phyloP scores from a whole-genome alignment of 2,797 vertebrate genomes.

The Trichosurus vulpecula region DNA sequence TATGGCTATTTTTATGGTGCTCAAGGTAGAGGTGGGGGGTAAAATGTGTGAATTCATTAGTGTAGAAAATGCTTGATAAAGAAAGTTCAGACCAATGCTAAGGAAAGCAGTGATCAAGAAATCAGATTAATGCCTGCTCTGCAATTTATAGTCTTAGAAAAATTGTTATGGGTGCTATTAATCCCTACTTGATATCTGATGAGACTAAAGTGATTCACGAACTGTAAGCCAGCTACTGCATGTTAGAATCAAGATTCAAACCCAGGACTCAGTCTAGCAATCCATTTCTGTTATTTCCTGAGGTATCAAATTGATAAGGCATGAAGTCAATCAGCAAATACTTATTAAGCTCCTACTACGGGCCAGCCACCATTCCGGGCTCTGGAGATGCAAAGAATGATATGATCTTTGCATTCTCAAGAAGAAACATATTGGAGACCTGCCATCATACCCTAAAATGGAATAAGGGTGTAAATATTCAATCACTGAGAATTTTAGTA shows the following conservation, averaged over 20 bases:
- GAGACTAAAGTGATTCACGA: background rate
- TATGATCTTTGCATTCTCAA: background rate
- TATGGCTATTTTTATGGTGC: background rate
- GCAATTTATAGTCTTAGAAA: background rate
- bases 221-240: background rate
- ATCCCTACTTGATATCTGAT: background rate
- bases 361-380: background rate
- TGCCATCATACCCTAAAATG: constrained; percentile 7
- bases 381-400: background rate
- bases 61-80: background rate
- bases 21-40: background rate
- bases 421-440: background rate
- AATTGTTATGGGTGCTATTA: background rate
- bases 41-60: background rate
- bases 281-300: background rate
- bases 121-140: background rate
- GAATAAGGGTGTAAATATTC: background rate
- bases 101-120: background rate
- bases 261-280: background rate
- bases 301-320: background rate
- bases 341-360: background rate
- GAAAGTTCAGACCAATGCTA: background rate
- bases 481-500: background rate
- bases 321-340: background rate
- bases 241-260: background rate